Percentiles rank a stretch among this genome's conserved stretches.
These are phyloP conservation scores for Cygnus buccinator DNA, from an alignment of 2,113 vertebrate genomes.

Conservation along the genomic window DNA sequence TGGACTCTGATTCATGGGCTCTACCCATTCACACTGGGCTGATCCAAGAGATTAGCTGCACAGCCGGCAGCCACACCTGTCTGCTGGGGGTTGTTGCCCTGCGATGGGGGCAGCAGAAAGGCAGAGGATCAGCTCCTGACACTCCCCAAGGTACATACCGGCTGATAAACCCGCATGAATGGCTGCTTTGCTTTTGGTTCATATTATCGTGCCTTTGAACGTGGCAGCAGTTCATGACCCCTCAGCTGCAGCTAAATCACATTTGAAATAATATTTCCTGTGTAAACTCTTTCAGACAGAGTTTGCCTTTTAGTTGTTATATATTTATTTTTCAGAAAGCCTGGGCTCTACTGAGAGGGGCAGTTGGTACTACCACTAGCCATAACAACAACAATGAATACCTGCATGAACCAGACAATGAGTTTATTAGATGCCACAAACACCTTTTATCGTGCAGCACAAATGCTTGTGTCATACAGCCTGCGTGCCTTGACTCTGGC, in stretches of 20 bases:
- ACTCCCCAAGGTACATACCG: not conserved
- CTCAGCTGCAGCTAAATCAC: not conserved
- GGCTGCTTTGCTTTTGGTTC: not conserved
- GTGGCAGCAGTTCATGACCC: not conserved
- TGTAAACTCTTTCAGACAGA: not conserved
- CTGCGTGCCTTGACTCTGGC: not conserved
- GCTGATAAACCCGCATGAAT: not conserved
- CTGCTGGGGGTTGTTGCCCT: not conserved
- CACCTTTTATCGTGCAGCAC: not conserved
- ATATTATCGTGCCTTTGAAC: not conserved
- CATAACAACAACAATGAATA: not conserved
- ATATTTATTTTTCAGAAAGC: not conserved
- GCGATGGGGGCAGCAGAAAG: not conserved
- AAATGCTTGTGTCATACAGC: not conserved
- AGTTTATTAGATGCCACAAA: slow-evolving; percentile 9
- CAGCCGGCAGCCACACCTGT: slow-evolving; percentile 4
- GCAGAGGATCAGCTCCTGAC: not conserved
- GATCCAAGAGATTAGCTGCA: not conserved
- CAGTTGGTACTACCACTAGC: not conserved
- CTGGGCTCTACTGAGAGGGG: not conserved
- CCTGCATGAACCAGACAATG: not conserved
- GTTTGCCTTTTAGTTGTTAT: not conserved
- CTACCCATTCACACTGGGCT: not conserved
- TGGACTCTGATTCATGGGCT: slow-evolving; percentile 29
- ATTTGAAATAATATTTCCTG: not conserved